Evolutionary conservation across 2,113 vertebrate genomes (phyloP).

Genomic region (Hystrix cristata): DNA sequence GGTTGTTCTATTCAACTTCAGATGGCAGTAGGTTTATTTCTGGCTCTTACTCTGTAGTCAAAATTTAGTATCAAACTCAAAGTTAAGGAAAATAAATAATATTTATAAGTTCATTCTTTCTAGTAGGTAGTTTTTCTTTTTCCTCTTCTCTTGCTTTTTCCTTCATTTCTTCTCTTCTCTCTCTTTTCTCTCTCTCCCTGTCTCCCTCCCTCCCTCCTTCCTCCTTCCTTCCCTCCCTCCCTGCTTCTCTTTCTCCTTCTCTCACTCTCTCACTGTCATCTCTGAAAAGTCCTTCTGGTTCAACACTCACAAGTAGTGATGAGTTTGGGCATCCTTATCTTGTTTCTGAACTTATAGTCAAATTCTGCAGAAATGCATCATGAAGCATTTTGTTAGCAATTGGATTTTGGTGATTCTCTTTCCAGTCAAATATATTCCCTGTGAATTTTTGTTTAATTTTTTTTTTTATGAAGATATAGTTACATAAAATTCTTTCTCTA

Average conservation of each 20-base stretch:
- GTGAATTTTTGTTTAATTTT: not conserved
- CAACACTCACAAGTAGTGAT: not conserved
- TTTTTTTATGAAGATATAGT: not conserved
- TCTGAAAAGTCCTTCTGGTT: not conserved
- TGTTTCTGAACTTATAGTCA: not conserved
- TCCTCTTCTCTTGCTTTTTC: not conserved
- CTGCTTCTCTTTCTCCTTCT: not conserved
- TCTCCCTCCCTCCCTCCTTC: fast-evolving
- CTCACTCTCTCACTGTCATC: not conserved
- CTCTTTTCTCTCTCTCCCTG: not conserved
- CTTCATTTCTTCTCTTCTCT: not conserved
- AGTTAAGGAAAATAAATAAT: not conserved
- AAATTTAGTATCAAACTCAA: not conserved
- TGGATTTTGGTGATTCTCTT: not conserved
- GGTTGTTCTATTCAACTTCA: not conserved
- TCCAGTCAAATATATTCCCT: not conserved
- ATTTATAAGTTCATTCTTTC: not conserved
- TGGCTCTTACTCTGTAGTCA: not conserved
- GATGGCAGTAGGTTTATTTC: not conserved
- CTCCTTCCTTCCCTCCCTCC: not conserved
- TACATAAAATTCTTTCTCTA: not conserved
- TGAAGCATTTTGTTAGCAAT: not conserved
- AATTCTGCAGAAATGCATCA: not conserved
- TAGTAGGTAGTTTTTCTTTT: not conserved
- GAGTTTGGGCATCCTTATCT: not conserved